Evolutionary conservation across 2,888 invertebrate species (phyloP).

Genomic region (Nymphalis c-album): DNA sequence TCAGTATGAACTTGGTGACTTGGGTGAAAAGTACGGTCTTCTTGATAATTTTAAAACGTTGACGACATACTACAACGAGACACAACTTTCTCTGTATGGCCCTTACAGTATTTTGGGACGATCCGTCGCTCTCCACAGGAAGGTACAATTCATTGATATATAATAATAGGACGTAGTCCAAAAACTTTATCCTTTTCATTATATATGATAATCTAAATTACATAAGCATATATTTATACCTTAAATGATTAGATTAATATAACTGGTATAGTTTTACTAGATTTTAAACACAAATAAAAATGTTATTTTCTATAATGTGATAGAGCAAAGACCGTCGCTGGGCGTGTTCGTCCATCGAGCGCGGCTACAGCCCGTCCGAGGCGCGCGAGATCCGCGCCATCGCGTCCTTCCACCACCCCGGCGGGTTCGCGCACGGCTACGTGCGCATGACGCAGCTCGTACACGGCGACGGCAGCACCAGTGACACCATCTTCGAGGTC

Average conservation of each 20-base stretch:
- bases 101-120: conserved; percentile 90
- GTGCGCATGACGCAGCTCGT: conserved; percentile 93
- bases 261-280: no score
- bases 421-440: conserved; percentile 92
- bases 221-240: no score
- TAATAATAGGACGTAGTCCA: no score
- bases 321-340: conserved; percentile 84
- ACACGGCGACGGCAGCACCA: conserved; percentile 91
- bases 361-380: conserved; percentile 93
- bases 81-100: conserved; percentile 90
- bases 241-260: no score
- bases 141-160: conserved; percentile 57
- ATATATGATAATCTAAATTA: no score
- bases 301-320: background rate
- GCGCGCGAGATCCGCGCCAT: conserved; percentile 92
- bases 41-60: conserved; percentile 84
- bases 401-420: conserved; percentile 95
- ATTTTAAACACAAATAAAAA: no score
- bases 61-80: conserved; percentile 86
- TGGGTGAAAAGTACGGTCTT: conserved; percentile 92
- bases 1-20: conserved; percentile 92
- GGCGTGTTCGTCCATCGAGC: conserved; percentile 92
- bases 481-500: conserved; percentile 94
- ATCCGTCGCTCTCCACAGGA: conserved; percentile 92
- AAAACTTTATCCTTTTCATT: no score